phyloP scores from a whole-genome alignment of 2,888 invertebrate species.

The Gerris lacustris region DNA sequence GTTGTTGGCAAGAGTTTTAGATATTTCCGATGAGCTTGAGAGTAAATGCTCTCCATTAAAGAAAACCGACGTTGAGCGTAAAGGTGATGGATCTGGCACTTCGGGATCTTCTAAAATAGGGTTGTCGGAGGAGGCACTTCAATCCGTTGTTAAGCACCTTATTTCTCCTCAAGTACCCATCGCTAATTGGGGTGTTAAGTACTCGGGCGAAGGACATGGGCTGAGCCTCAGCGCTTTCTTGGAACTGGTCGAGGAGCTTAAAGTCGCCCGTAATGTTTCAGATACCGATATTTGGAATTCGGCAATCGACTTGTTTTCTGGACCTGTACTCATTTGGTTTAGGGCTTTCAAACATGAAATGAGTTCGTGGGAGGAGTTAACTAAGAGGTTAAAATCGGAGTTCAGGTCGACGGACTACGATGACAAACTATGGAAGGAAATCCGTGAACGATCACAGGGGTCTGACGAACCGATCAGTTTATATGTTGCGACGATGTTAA shows the following conservation, averaged over 20 bases:
- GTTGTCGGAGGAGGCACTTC: no score
- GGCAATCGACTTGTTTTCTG: no score
- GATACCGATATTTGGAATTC: conserved; percentile 23
- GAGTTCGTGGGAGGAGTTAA: conserved; percentile 15
- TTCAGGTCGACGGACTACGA: conserved; percentile 29
- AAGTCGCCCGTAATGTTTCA: conserved; percentile 22
- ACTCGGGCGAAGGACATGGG: conserved; percentile 18
- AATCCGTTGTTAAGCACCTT: no score
- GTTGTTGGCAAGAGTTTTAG: no score
- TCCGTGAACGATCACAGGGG: conserved; percentile 28
- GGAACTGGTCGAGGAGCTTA: conserved; percentile 27
- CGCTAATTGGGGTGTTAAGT: conserved; percentile 24
- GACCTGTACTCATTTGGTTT: conserved; percentile 31
- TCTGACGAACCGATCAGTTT: conserved; percentile 28
- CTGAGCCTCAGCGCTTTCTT: conserved; percentile 23
- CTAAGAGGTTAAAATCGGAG: conserved; percentile 11
- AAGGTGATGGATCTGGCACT: no score
- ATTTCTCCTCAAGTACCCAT: no score
- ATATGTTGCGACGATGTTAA: conserved; percentile 28
- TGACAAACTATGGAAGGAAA: conserved; percentile 27
- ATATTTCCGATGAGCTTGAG: no score
- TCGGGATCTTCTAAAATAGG: no score
- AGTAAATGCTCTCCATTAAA: no score
- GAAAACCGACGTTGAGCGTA: no score
- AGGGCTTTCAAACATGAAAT: conserved; percentile 29